phyloP scores from a whole-genome alignment of 2,888 invertebrate genomes.

The Tenthredo scrophulariae region DNA sequence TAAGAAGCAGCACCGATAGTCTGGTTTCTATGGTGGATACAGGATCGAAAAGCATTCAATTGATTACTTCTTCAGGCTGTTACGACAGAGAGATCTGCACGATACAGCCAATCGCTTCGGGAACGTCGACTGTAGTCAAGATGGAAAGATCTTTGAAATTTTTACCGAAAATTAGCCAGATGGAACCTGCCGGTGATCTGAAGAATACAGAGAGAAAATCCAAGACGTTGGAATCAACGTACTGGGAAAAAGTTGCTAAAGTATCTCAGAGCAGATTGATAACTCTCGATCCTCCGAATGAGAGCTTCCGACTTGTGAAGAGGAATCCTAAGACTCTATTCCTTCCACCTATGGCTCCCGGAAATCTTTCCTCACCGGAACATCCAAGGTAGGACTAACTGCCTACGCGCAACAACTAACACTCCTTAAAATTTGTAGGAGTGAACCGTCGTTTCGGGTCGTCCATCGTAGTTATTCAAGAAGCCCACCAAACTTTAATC shows the following conservation, averaged over 20 bases:
- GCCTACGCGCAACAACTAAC: slow-evolving; percentile 12
- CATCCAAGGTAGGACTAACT: slow-evolving; percentile 60
- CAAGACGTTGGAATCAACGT: slow-evolving; percentile 29
- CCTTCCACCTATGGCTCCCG: slow-evolving; percentile 65
- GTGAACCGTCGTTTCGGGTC: slow-evolving; percentile 68
- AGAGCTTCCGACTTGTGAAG: slow-evolving; percentile 56
- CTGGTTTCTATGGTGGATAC: slow-evolving; percentile 64
- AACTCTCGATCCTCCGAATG: slow-evolving; percentile 58
- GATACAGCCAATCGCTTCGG: slow-evolving; percentile 39
- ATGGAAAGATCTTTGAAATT: slow-evolving; percentile 21
- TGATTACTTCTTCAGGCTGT: slow-evolving; percentile 6
- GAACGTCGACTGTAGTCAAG: neutral
- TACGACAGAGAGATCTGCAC: slow-evolving; percentile 41
- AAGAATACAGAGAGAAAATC: neutral
- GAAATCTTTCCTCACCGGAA: slow-evolving; percentile 53
- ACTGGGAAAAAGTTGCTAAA: slow-evolving; percentile 63
- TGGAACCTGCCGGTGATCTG: neutral
- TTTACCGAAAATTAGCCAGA: slow-evolving; percentile 31
- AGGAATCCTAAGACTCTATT: slow-evolving; percentile 60
- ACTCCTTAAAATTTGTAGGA: slow-evolving; percentile 64
- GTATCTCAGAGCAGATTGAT: slow-evolving; percentile 61
- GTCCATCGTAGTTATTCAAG: slow-evolving; percentile 73
- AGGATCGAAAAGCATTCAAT: slow-evolving; percentile 43
- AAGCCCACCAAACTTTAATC: slow-evolving; percentile 75
- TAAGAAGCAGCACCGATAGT: slow-evolving; percentile 66